Percentiles rank a stretch among this genome's conserved stretches.
phyloP scores from a whole-genome alignment of 1,140 invertebrate species.

The Littorina saxatilis region DNA sequence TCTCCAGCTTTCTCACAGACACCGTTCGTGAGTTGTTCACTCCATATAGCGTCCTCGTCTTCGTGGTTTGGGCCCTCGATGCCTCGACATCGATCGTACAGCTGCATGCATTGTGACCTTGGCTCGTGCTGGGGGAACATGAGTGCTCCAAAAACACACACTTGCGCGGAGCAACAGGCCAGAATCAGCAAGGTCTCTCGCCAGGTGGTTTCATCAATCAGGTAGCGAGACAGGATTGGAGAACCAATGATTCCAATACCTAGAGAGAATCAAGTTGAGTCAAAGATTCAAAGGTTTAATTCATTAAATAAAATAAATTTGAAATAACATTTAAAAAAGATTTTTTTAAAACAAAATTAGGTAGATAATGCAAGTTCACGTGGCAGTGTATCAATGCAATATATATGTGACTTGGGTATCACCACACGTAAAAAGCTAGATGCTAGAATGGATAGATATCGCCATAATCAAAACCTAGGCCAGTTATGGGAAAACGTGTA shows the following conservation, averaged over 20 bases:
- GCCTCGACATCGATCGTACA: background rate
- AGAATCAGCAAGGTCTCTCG: conserved; percentile 34
- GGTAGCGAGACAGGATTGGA: conserved; percentile 28
- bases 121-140: conserved; percentile 42
- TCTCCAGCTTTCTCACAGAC: no score
- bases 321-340: no score
- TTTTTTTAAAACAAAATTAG: background rate
- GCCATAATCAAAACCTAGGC: background rate
- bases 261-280: no score
- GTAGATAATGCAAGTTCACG: background rate
- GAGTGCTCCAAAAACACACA: conserved; percentile 37
- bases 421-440: no score
- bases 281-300: no score
- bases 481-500: no score
- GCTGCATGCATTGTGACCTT: background rate
- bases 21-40: no score
- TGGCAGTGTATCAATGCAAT: no score
- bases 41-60: no score
- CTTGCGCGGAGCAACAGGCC: conserved; percentile 22
- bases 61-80: no score
- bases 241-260: conserved; percentile 29
- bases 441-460: no score
- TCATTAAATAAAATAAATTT: no score
- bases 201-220: conserved; percentile 39
- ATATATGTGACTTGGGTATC: background rate